Conservation (phyloP, 2,113 vertebrate species). For the Microtus montanus region DNA sequence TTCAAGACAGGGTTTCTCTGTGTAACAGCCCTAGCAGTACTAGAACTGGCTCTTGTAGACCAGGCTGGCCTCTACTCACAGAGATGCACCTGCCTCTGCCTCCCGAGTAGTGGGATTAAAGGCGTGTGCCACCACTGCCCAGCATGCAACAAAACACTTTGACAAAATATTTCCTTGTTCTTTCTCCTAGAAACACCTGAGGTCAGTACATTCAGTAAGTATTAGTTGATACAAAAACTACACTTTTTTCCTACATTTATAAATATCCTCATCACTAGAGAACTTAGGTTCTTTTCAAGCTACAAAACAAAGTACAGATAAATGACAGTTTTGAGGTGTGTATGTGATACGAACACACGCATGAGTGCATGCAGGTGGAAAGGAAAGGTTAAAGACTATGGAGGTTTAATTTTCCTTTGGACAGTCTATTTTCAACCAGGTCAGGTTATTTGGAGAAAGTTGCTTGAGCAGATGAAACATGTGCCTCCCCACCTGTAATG, state of each 20-base stretch:
- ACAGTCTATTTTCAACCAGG: background rate
- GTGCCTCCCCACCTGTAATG: conserved; percentile 29
- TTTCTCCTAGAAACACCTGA: background rate
- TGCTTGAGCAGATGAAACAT: background rate
- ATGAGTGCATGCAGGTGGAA: background rate
- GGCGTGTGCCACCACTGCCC: too few relatives aligned
- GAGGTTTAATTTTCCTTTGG: background rate
- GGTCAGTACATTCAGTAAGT: background rate
- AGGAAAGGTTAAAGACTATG: background rate
- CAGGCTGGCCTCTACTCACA: too few relatives aligned
- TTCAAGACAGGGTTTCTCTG: too few relatives aligned
- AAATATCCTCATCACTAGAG: background rate
- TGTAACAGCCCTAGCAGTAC: too few relatives aligned
- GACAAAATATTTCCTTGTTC: background rate
- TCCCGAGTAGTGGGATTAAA: too few relatives aligned
- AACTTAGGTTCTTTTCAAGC: background rate
- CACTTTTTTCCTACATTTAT: background rate
- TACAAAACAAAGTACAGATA: background rate
- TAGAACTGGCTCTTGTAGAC: too few relatives aligned
- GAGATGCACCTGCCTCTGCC: too few relatives aligned
- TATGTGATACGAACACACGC: background rate
- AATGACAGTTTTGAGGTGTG: background rate
- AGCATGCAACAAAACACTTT: background rate
- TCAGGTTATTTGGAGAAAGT: background rate
- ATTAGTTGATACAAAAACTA: background rate